Conservation (phyloP, 92 coral and sea anemone species). For the Actinostola sp. region DNA sequence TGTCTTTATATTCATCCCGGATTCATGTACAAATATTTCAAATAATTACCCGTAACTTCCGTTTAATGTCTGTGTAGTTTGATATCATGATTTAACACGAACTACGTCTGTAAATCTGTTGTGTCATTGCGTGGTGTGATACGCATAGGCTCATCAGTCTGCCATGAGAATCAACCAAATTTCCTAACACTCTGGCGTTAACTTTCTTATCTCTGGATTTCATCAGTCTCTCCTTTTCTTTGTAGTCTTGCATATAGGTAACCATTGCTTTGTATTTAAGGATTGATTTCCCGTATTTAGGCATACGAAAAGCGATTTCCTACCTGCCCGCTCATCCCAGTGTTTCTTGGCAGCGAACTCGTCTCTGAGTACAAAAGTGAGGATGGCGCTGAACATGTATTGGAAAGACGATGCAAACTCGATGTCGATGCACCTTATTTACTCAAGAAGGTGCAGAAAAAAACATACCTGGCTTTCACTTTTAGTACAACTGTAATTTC, state of each 20-base stretch:
- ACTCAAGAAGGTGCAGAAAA: conserved; percentile 83
- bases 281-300: conserved; percentile 32
- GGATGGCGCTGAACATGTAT: conserved; percentile 86
- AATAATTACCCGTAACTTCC: background rate
- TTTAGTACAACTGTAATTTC: background rate
- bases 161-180: background rate
- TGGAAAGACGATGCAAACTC: conserved; percentile 90
- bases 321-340: conserved; percentile 93
- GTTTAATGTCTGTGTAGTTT: background rate
- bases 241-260: background rate
- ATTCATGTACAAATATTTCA: background rate
- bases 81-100: conserved; percentile 1
- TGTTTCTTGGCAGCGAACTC: conserved; percentile 93
- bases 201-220: background rate
- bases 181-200: no score
- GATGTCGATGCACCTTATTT: conserved; percentile 97
- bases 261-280: background rate
- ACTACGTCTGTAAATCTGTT: background rate
- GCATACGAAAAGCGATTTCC: conserved; percentile 99
- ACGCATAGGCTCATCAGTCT: background rate
- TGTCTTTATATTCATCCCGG: background rate
- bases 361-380: conserved; percentile 95
- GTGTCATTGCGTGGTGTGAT: background rate
- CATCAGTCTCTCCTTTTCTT: background rate
- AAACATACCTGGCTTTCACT: background rate